A percentile compares a stretch with the other conserved stretches of the same genome.
Conservation (phyloP, 2,888 invertebrate genomes). For the Helobdella robusta region DNA sequence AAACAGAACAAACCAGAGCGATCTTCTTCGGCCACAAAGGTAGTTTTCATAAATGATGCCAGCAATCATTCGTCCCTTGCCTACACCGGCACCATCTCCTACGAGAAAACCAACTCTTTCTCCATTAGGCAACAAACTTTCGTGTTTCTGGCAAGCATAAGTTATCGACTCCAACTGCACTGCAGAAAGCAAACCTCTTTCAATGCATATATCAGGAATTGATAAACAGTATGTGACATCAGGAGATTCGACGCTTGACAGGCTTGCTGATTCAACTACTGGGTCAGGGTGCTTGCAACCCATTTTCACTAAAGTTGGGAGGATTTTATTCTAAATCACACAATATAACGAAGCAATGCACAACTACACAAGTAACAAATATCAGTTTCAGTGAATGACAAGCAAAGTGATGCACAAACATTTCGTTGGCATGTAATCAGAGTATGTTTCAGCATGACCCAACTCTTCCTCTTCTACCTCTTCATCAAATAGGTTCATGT, state of each 20-base stretch:
- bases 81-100: slow-evolving; percentile 75
- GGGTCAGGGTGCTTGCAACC: slow-evolving; percentile 74
- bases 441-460: slow-evolving; percentile 95
- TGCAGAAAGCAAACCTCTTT: slow-evolving; percentile 78
- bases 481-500: slow-evolving; percentile 39
- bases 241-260: slow-evolving; percentile 87
- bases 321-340: not conserved
- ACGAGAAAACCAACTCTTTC: slow-evolving; percentile 89
- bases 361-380: not conserved
- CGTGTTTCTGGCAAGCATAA: slow-evolving; percentile 93
- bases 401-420: slow-evolving; percentile 53
- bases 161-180: slow-evolving; percentile 93
- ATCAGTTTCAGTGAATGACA: slow-evolving; percentile 9
- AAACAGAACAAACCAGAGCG: slow-evolving; percentile 64
- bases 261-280: slow-evolving; percentile 94
- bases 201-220: slow-evolving; percentile 66
- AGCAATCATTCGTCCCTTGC: slow-evolving; percentile 72
- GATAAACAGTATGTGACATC: slow-evolving; percentile 70
- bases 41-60: slow-evolving; percentile 97
- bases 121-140: slow-evolving; percentile 73
- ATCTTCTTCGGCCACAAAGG: slow-evolving; percentile 77
- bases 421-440: slow-evolving; percentile 95
- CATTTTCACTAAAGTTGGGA: slow-evolving; percentile 28
- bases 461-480: slow-evolving; percentile 89
- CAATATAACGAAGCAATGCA: not conserved